Base-by-base conservation (phyloP, 2,113 vertebrate genomes). In the Origma solitaria region DNA sequence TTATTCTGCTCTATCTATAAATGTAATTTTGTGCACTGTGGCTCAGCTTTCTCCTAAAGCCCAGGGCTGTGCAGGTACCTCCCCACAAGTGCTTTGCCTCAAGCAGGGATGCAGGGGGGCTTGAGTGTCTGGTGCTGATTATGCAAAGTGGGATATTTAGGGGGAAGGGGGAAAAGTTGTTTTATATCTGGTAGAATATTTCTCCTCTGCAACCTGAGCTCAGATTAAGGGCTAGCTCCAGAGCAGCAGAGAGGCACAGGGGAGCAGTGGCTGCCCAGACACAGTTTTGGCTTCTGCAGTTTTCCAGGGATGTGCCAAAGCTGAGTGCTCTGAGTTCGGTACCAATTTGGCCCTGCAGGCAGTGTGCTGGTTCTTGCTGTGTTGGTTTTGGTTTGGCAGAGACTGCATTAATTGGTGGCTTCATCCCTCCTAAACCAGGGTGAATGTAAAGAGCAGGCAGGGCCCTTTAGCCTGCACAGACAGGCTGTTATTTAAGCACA, bases 11-110 rank as follows among this genome's bases (percentile, higher is more conserved):
- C 51, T 57, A 62, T 28, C 2, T 22, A 0, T 9, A 30, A 50
- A 4, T 38, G 3, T 37, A 4, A 2, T 3, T 45, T 35, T 9
- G 8, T 10, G 21, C 3, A 3, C 13, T 7, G 0, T 4, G 13
- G 37, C 3, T 3, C 2, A 15, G 28, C 10, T 16, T 22, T 33
- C 37, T 30, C 6, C 25, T 5, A 13, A 5, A 40, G 25, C 38
- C n/a, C 7, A 0, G 27, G 42, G 42, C 38, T 28, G 17, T 24
- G 49, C 42, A 9, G 58, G 57, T 13, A 5, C 47, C 24, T 28
- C 7, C 2, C 33, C 30, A 17, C 0, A 0, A 0, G 5, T 21
- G 25, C 42, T 88, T 51, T 21, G n/a, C 17, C 20, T 68, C 0
- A 0, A n/a, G 58, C 2, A 17, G 75, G 49, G 20, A 1, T 5